Conservation (phyloP, 1,140 invertebrate genomes). For the Tetragonula clypearis region DNA sequence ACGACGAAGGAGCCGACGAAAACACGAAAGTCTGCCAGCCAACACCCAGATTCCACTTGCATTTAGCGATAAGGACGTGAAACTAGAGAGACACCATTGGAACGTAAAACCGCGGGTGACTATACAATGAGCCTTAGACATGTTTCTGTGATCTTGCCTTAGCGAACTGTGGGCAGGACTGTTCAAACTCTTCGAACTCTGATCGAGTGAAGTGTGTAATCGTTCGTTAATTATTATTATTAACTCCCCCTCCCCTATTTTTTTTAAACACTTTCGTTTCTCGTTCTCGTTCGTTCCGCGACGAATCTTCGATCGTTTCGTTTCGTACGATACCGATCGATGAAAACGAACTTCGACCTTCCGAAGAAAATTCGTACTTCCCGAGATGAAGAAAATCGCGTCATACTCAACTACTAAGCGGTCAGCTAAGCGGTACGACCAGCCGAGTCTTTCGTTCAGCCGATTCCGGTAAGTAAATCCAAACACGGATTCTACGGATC, state of each 20-base stretch:
- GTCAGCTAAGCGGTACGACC: constrained; percentile 14
- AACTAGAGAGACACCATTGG: constrained; percentile 22
- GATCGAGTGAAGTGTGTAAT: constrained; percentile 52
- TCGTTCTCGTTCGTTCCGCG: constrained; percentile 1
- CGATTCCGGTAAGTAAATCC: constrained; percentile 37
- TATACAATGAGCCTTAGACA: constrained; percentile 54
- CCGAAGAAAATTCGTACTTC: neutral
- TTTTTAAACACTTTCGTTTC: too few relatives aligned
- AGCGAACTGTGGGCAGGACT: constrained; percentile 32
- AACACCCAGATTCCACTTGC: constrained; percentile 86
- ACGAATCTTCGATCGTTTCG: constrained; percentile 25
- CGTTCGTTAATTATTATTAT: constrained; percentile 3
- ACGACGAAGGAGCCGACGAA: constrained; percentile 85
- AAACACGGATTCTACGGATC: neutral
- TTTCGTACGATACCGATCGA: constrained; percentile 20
- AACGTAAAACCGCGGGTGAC: constrained; percentile 28
- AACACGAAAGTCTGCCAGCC: constrained; percentile 86
- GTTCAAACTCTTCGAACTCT: constrained; percentile 60
- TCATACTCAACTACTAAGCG: neutral
- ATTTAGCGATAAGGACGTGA: constrained; percentile 72
- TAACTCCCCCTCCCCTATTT: neutral
- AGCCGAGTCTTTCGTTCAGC: neutral
- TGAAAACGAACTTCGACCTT: constrained; percentile 8
- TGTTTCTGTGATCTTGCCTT: constrained; percentile 64
- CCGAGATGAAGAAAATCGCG: neutral